Base-by-base conservation (phyloP, 2,888 invertebrate species). In the Caenorhabditis sp. region DNA sequence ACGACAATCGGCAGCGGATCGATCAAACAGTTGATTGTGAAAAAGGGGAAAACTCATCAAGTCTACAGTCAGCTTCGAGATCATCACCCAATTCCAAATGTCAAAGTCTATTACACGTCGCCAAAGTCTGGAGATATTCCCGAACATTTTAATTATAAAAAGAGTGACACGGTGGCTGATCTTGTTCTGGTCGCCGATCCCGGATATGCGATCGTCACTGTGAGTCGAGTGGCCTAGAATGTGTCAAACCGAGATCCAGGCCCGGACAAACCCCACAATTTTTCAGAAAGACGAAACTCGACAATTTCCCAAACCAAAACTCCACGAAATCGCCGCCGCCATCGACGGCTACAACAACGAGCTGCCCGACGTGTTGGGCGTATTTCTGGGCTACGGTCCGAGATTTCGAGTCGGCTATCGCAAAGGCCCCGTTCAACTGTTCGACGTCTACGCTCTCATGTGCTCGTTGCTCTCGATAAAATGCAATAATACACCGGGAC, bases 1-100 rank as follows among this genome's bases (percentile, higher is more conserved):
- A 77, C 62, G 14, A 83, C 81, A 1, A 59, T 82, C 10, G 81
- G 82, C 12, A 69, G 70, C 43, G 83, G 83, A n/a, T 79, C 83
- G 1, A 62, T 79, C 10, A 80, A 79, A 62, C 83, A 83, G 26
- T 51, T 83, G 10, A 51, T 74, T 14, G 75, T 78, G 6, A 76
- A 74, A 57, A 71, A 76, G 12, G 82, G 82, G 5, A 77, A 79
- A 60, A 83, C 81, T 24, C 80, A 81, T 63, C 81, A 81, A 66
- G 77, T 79, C 1, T 66, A 63, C 67, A 78, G 69, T 23, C 77
- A 78, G 43, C 71, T 83, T 0, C 72, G 72, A 8, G 37, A 75
- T 58, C 66, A 78, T 53, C 66, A 69, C 43, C 81, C 83, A 1
- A 80, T 83, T 50, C 83, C 83, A 1, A 79, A 81, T 67, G 79